Evolutionary conservation across 2,113 vertebrate species (phyloP), one percentile per base, ranked within the genome.

Genomic region (Crypturellus undulatus): DNA sequence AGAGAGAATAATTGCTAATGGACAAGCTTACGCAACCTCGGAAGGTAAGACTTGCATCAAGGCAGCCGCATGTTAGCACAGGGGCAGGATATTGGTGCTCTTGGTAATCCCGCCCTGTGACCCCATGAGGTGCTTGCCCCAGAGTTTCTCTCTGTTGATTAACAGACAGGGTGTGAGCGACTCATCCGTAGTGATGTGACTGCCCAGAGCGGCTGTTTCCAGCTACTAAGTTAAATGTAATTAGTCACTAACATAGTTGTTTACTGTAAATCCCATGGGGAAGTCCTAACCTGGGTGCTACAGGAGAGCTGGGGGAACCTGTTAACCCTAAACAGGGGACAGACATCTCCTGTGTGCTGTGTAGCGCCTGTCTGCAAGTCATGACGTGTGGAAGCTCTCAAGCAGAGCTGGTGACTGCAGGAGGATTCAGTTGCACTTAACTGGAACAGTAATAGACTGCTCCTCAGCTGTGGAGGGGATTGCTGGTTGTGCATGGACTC

Each of bases 1-100:
- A 52, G 90, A 99, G 72, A 95, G 96, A 56, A 98, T 99, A 60
- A 96, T 99, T 71, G 90, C 83, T 13, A 98, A 95, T 3, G 98
- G 99, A 62, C 98, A 99, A 18, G 99, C 99, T 3, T 99, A 99
- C 3, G 43, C 97, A 69, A 99, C 99, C 14, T 86, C 89, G 0
- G 95, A 97, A 98, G 99, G 99, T 99, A 84, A 97, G 88, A 20
- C 16, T 80, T 45, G 0, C 0, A n/a, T 47, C 16, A 26, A 13
- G 45, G 63, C 34, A 40, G 4, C 60, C 58, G 19, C 51, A 56
- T 67, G 17, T 84, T 92, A 68, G 51, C 51, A 19, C 12, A 0
- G 3, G 19, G 26, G 5, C 42, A 30, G 85, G 77, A 76, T 81
- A n/a, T 62, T 10, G 10, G 13, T 0, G 1, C 47, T 89, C 16